Base-by-base conservation (phyloP, 2,113 vertebrate genomes). In the Sinocyclocheilus rhinocerous region DNA sequence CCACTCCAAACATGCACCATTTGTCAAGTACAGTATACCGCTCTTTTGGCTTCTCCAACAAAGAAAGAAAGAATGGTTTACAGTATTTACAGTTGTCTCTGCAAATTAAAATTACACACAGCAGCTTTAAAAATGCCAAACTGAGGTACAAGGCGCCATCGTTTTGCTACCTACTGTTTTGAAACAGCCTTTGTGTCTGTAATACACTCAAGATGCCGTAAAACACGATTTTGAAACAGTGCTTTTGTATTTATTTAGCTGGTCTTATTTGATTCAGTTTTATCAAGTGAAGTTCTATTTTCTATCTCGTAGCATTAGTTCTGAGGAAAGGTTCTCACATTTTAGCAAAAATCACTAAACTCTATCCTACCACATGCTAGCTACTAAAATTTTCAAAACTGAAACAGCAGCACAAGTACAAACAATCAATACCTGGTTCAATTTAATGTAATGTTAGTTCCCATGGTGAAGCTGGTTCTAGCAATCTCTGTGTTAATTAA, bases 401-500 rank as follows among this genome's bases (percentile, higher is more conserved):
- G 63, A 26, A 85, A 78, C 77, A 65, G 57, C 77, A 86, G 86
- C 84, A 88, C 48, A 81, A 73, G 84, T 86, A 70, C 73, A 77
- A 59, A 85, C 85, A 86, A 90, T 90, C 87, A 88, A 88, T 86
- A 86, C 73, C 72, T 84, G 73, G 78, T 73, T 80, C 77, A 75
- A 90, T 88, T 86, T 86, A 86, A 90, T 85, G 87, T 88, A 86
- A 88, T 88, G 82, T 88, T 79, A 63, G 84, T 55, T 85, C 84
- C 89, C 84, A 85, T 88, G 85, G 89, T 82, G 89, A 82, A 78
- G 76, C 63, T 69, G 65, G 83, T 67, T 87, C 84, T 83, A 82
- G 88, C 87, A 75, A 90, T 88, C 85, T 84, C 70, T 20, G 63
- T 76, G 81, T 89, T 89, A 85, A 90, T 90, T 90, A 86, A 90